Evolutionary conservation across 2,113 vertebrate genomes (phyloP).

Genomic region (Okapia johnstoni): DNA sequence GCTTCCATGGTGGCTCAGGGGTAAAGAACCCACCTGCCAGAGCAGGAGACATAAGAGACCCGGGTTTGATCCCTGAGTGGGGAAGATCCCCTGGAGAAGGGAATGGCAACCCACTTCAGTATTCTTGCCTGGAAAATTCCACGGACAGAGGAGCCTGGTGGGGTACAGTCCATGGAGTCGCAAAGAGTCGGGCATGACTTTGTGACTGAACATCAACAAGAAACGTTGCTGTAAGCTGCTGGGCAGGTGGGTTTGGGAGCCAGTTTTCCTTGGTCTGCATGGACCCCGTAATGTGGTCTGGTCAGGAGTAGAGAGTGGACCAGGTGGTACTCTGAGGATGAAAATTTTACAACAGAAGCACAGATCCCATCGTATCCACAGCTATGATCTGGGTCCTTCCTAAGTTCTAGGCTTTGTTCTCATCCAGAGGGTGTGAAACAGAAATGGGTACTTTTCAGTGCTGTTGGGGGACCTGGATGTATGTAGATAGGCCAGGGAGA

Average conservation of each 20-base stretch:
- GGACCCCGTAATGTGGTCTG: not conserved
- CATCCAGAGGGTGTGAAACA: not conserved
- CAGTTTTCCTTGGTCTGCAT: not conserved
- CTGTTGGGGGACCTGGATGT: too few species aligned
- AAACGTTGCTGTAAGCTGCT: not conserved
- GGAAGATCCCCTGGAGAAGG: not conserved
- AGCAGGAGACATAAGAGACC: not conserved
- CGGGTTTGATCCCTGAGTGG: not conserved
- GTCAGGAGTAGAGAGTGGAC: not conserved
- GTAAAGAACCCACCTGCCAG: not conserved
- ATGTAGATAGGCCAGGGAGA: not conserved
- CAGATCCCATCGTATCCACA: accelerated
- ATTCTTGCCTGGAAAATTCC: not conserved
- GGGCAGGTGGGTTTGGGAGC: not conserved
- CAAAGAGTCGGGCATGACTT: not conserved
- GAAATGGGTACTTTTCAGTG: not conserved
- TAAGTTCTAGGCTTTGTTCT: not conserved
- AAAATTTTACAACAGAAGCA: not conserved
- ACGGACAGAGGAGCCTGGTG: not conserved
- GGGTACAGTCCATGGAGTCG: not conserved
- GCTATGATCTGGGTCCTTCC: not conserved
- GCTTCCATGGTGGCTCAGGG: not conserved
- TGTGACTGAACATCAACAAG: not conserved
- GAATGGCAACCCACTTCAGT: not conserved
- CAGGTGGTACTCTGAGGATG: not conserved